phyloP scores from a whole-genome alignment of 2,113 vertebrate species.

The Beaufortia kweichowensis region DNA sequence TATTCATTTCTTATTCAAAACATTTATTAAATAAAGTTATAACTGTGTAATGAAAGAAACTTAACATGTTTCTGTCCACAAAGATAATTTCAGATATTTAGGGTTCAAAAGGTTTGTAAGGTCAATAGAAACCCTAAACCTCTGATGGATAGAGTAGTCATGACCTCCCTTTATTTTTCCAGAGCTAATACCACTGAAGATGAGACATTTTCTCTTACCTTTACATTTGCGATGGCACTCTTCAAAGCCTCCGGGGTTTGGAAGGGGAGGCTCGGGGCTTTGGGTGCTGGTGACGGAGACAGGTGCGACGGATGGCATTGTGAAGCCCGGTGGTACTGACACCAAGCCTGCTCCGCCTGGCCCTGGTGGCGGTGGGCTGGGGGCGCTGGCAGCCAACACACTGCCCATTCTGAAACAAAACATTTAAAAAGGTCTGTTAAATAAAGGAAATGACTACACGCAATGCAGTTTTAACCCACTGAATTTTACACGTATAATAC shows the following conservation, averaged over 20 bases:
- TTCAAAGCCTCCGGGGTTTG: constrained; percentile 87
- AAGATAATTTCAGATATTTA: no score
- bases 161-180: no score
- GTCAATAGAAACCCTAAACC: no score
- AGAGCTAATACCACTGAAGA: background rate
- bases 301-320: constrained; percentile 70
- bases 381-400: constrained; percentile 79
- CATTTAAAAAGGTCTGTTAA: background rate
- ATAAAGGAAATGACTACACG: no score
- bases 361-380: constrained; percentile 62
- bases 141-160: no score
- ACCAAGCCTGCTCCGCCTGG: constrained; percentile 60
- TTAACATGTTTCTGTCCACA: no score
- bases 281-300: constrained; percentile 58
- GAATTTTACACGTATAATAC: no score
- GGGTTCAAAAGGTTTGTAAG: no score
- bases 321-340: constrained; percentile 75
- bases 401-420: constrained; percentile 73
- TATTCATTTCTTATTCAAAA: no score
- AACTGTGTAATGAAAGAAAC: no score
- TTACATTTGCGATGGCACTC: constrained; percentile 88
- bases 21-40: no score
- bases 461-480: no score
- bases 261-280: constrained; percentile 64
- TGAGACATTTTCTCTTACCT: constrained; percentile 67